Evolutionary conservation across 2,797 vertebrate species (phyloP).

Genomic region (Loris lydekkerianus): DNA sequence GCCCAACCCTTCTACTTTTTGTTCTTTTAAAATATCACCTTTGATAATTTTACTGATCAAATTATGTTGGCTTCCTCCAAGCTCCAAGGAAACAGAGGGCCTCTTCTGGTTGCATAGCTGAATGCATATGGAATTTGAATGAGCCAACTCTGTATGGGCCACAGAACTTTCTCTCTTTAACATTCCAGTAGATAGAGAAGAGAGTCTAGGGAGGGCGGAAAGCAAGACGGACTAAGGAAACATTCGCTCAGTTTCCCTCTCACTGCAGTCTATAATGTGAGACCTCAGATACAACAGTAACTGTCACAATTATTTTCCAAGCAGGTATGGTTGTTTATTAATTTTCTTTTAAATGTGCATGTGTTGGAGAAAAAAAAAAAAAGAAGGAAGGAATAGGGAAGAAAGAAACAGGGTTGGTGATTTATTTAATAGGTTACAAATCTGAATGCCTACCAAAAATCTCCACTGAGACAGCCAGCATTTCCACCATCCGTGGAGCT

Average conservation of each 20-base stretch:
- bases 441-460: background rate
- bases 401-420: background rate
- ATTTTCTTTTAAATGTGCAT: constrained; percentile 13
- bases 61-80: constrained; percentile 30
- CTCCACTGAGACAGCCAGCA: background rate
- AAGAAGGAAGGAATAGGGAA: background rate
- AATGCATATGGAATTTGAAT: constrained; percentile 76
- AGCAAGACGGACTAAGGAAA: background rate
- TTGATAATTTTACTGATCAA: constrained; percentile 65
- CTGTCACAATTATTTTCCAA: constrained; percentile 30
- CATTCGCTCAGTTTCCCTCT: background rate
- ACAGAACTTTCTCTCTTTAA: constrained; percentile 43
- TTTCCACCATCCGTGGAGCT: background rate
- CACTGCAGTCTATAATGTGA: background rate
- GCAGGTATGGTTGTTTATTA: background rate
- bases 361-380: background rate
- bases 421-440: constrained; percentile 27
- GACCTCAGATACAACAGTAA: background rate
- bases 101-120: constrained; percentile 1
- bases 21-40: constrained; percentile 65
- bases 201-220: background rate
- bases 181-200: constrained; percentile 16
- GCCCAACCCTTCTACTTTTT: background rate
- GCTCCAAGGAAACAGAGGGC: constrained; percentile 27
- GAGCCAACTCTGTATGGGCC: background rate